These are phyloP conservation scores for Cancer borealis DNA, from an alignment of 2,888 invertebrate species.

Conservation along the genomic window DNA sequence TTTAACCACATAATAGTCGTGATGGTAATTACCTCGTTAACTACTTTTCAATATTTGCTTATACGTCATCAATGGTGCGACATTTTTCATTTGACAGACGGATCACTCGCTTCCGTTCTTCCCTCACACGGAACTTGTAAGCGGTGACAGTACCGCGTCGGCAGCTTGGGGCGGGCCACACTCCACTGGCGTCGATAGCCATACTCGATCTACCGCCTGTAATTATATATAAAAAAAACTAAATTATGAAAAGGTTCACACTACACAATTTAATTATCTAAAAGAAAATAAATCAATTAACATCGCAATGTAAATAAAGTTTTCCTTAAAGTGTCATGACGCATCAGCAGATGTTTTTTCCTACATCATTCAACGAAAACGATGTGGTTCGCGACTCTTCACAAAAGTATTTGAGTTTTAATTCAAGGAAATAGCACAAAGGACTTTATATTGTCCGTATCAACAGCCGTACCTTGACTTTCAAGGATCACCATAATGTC, in stretches of 20 bases:
- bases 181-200: conserved; percentile 73
- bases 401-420: not conserved
- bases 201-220: conserved; percentile 68
- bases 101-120: conserved; percentile 92
- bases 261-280: not conserved
- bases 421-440: not conserved
- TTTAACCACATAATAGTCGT: not conserved
- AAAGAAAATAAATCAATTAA: not conserved
- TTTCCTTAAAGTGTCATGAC: not conserved
- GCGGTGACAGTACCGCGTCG: conserved; percentile 79
- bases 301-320: not conserved
- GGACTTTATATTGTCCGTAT: not conserved
- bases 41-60: not conserved
- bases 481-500: conserved; percentile 41
- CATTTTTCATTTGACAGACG: conserved; percentile 93
- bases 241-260: not conserved
- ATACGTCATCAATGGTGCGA: conserved; percentile 89
- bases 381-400: not conserved
- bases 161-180: conserved; percentile 61
- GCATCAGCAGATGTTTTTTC: not conserved
- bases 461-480: conserved; percentile 28
- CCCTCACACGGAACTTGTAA: conserved; percentile 91
- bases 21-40: not conserved
- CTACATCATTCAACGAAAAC: not conserved
- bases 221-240: not conserved